These are phyloP conservation scores for Camponotus pennsylvanicus DNA, from an alignment of 1,140 invertebrate species.

Conservation along the genomic window DNA sequence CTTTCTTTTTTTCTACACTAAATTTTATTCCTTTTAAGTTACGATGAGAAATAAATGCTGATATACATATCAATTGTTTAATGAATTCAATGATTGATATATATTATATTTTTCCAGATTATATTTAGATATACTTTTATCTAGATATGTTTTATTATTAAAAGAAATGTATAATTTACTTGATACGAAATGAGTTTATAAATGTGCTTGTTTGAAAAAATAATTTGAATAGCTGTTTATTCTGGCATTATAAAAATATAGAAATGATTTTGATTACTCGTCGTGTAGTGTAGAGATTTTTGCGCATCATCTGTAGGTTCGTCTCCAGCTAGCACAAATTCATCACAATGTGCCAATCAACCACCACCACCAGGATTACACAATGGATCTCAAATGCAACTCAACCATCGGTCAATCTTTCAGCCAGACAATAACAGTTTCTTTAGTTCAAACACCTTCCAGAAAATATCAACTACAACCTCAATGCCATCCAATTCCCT, in stretches of 20 bases:
- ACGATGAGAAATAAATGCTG: conserved; percentile 17
- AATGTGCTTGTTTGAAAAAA: conserved; percentile 32
- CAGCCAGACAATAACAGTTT: conserved; percentile 87
- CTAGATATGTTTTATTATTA: neutral
- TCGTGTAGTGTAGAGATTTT: conserved; percentile 78
- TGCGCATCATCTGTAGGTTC: conserved; percentile 79
- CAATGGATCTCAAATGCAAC: conserved; percentile 82
- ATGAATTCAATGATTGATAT: neutral
- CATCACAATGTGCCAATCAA: conserved; percentile 79
- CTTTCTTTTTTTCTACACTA: conserved; percentile 65
- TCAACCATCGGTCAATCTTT: conserved; percentile 85
- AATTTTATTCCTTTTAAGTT: conserved; percentile 66
- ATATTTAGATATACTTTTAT: neutral
- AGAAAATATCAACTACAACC: conserved; percentile 84
- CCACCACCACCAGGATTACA: conserved; percentile 81
- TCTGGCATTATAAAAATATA: conserved; percentile 74
- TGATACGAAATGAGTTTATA: neutral
- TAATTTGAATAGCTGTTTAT: conserved; percentile 78
- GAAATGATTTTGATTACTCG: conserved; percentile 60
- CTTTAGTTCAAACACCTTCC: conserved; percentile 87
- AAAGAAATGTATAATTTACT: neutral
- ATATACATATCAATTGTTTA: neutral
- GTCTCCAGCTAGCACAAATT: conserved; percentile 82
- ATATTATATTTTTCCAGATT: conserved; percentile 28
- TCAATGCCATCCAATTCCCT: conserved; percentile 80